Evolutionary conservation across 2,113 vertebrate species (phyloP), one percentile per base, ranked within the genome.

Genomic region (Ptychochromis oligacanthus): DNA sequence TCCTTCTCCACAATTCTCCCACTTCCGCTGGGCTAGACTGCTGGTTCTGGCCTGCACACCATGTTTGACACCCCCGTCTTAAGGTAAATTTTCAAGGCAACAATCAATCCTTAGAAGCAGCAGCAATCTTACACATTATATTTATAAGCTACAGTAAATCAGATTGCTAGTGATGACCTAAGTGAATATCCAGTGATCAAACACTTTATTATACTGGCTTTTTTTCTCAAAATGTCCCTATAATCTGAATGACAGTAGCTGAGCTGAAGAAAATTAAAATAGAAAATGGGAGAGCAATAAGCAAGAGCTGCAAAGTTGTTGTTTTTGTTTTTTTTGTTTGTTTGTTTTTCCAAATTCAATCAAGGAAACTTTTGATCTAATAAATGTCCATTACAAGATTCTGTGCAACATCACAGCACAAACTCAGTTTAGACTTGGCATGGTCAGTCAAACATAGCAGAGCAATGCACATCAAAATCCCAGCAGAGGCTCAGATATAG

Each of bases 381-480:
- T 86, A 88, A 76, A 85, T 77, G 36, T 91, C 81, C 18, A 85
- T 78, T 87, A 84, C 54, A 59, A 59, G 75, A 82, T 76, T 43
- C 87, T 89, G 85, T 52, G 60, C 59, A 87, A 14, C 74, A 81
- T 90, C 86, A 85, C 40, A 26, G 36, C 34, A 10, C 46, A 5
- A 78, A 82, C 60, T 76, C 22, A 55, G 74, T 28, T 60, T 83
- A n/a, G 75, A 55, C 79, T 54, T 60, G 79, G 90, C 79, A 59
- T 49, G 34, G 72, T 85, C 74, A 79, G 52, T 28, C 43, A 24
- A 76, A 57, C 22, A 40, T 5, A 57, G 34, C 17, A 1, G 75
- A 87, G 75, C 82, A 82, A 62, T 56, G 31, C 59, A 70, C 52
- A 79, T 38, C 56, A 82, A 79, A 79, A 85, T 87, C 78, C 31